phyloP scores from a whole-genome alignment of 92 coral and sea anemone species.

The Palythoa caribaeorum region DNA sequence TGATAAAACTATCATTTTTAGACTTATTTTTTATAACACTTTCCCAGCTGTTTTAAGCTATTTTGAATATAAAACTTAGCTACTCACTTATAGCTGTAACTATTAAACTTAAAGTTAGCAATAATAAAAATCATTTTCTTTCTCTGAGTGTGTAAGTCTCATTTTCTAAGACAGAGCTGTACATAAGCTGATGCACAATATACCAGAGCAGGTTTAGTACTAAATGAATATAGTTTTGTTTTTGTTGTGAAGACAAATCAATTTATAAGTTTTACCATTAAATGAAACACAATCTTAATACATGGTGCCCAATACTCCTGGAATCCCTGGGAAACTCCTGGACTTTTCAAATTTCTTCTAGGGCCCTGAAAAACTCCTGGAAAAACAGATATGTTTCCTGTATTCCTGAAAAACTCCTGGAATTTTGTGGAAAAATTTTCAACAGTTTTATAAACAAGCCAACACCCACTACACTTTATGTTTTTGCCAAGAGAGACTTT shows the following conservation, averaged over 20 bases:
- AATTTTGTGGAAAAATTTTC: not conserved
- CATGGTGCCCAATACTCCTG: constrained; percentile 15
- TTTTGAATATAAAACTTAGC: constrained; percentile 2
- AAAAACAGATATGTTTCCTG: not conserved
- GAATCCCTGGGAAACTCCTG: not conserved
- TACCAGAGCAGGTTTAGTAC: constrained; percentile 7
- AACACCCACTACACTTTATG: not conserved
- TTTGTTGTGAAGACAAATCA: constrained; percentile 5
- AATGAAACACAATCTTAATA: constrained; percentile 2
- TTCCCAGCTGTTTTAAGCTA: not conserved
- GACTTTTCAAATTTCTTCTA: not conserved
- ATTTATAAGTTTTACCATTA: not conserved
- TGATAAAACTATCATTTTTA: not conserved
- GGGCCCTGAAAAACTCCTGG: not conserved
- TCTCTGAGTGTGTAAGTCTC: not conserved
- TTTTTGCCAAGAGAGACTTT: constrained; percentile 7
- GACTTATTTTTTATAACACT: not conserved
- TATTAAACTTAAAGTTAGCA: constrained; percentile 6
- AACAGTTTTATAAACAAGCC: constrained; percentile 7
- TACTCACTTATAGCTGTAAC: not conserved
- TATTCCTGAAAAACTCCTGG: not conserved
- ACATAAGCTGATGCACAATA: constrained; percentile 1
- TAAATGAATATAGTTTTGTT: constrained; percentile 1
- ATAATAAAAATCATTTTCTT: not conserved
- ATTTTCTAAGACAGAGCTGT: not conserved